Base-by-base conservation (phyloP, 1,140 invertebrate species). In the Drosophila nigrodunni region DNA sequence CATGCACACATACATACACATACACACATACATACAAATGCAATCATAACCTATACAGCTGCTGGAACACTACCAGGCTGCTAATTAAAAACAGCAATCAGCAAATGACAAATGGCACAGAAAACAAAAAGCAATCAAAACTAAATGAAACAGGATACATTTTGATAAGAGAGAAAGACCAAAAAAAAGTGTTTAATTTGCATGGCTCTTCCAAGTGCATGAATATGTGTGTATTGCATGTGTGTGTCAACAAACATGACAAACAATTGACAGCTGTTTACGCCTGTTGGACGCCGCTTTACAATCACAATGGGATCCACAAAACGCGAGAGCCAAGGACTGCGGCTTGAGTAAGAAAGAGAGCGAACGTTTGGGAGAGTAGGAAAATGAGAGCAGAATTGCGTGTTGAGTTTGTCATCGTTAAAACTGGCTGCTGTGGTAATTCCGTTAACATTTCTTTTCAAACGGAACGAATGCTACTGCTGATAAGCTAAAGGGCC, bases 251-350 rank as follows among this genome's bases (percentile, higher is more conserved):
- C 68, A 87, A 86, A 77, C 73, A 80, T 15, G 30, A 10, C 50
- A 54, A 54, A 37, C 50, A 54, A 69, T 80, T 83, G 76, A 87
- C 83, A 88, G 83, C 83, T 88, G 83, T 88, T 88, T 88, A 78
- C 68, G 83, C 83, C 83, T 88, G 85, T 88, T 89, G 82, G 82
- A 79, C 76, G 75, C 76, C 43, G 47, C 15, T 52, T n/a, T 13
- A 50, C 50, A 65, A 55, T 65, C 50, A 50, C 49, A 65, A 65
- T 64, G 15, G 49, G 9, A 52, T 52, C 62, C 50, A 67, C 68
- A 18, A 18, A 49, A 47, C 62, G 64, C 18, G 13, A 54, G 58
- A 39, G 44, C n/a, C 37, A 59, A 64, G 49, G 69, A 52, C 13
- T 37, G 35, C 30, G 43, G 13, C 5, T 52, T 60, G 8, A 46